Base-by-base conservation (phyloP, 2,113 vertebrate genomes). In the Petrocephalus microphthalmus region DNA sequence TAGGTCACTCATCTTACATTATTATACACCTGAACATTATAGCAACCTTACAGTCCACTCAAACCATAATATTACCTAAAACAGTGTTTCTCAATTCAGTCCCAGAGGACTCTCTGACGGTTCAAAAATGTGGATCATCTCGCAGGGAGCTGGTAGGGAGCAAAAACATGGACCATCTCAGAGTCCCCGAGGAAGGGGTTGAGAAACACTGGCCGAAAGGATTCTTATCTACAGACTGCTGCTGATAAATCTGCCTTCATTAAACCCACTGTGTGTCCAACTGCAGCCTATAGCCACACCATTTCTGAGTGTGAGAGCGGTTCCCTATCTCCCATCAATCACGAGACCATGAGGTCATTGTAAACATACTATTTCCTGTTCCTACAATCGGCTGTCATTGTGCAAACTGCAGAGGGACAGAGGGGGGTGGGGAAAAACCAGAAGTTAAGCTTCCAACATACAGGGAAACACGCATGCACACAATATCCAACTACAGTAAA, bases 321-420 rank as follows among this genome's bases (percentile, higher is more conserved):
- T 42, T 22, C 67, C 51, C 29, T 42, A 52, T 82, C 29, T 33
- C 42, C n/a, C 7, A 37, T 88, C 71, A 88, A 74, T 82, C 87
- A 88, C 15, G 71, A 56, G 52, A 88, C 25, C 42, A 56, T 88
- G 67, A 82, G 51, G 71, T 88, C 87, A 88, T 49, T 64, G 37
- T 88, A 47, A 71, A 56, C 71, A 88, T 19, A 37, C 25, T 71
- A 33, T 52, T 81, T 88, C 87, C 87, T 88, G 87, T 88, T 82
- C 15, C 33, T 56, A 47, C 2, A 49, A 71, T 88, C 17, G n/a
- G 29, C 64, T 78, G 82, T 84, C 52, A 87, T 49, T 29, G 87
- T 54, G 33, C 49, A 51, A 25, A 57, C 1, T 86, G 49, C 45
- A 84, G 37, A 10, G 81, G n/a, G 60, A 64, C 3, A 3, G n/a